Evolutionary conservation across 2,113 vertebrate species (phyloP), one percentile per base, ranked within the genome.

Genomic region (Cygnus atratus): DNA sequence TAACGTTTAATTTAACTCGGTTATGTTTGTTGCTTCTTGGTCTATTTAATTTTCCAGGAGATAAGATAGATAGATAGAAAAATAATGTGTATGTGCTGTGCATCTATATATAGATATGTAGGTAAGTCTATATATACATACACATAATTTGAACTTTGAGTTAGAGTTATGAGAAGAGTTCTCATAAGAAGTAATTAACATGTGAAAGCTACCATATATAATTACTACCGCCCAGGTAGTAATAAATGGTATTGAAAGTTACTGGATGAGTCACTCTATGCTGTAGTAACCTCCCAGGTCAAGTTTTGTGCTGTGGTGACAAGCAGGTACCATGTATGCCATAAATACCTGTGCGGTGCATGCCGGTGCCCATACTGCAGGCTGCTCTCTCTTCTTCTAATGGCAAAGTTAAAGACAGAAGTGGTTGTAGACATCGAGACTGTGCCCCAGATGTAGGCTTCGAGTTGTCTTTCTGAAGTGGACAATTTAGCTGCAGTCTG

Each of bases 261-360:
- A 22, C 35, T 41, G 65, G 50, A n/a, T 5, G 10, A 52, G 59
- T 71, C 9, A 3, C 63, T 82, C 41, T 16, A 7, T 5, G 4
- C 58, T 52, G 19, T 17, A 39, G 52, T 28, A 67, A 85, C 65
- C 54, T 72, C 41, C 48, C 20, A 72, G 41, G 37, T 31, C 13
- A 6, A 54, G 25, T 66, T 91, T 61, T 61, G 13, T 63, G 11
- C 48, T 66, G 33, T 41, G 73, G n/a, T 71, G 28, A 19, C 44
- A 74, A 11, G 11, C 20, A n/a, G 13, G 10, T 74, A 10, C 57
- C 33, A 7, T 13, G 3, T 19, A 7, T 3, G 20, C 52, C 33
- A 26, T 9, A 4, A 5, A 4, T 31, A 17, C 13, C n/a, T 20
- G 35, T 59, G 12, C 33, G 29, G 6, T 25, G 18, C 0, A 2